Base-by-base conservation (phyloP, 35 echinoderm and acorn worm species). In the Eucidaris tribuloides region DNA sequence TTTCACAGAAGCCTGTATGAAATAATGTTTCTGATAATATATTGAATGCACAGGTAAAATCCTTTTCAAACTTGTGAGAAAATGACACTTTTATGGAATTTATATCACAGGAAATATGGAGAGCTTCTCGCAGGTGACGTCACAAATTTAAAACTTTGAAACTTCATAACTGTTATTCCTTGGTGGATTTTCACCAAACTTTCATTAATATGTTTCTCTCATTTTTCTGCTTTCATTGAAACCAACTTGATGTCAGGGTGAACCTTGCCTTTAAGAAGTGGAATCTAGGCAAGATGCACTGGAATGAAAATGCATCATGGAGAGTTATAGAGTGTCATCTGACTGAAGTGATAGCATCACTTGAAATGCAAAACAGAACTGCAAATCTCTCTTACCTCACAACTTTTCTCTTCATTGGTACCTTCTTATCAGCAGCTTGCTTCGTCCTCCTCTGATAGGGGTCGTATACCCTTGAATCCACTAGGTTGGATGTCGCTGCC, bases 331-430 rank as follows among this genome's bases (percentile, higher is more conserved):
- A 20, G 30, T 68, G 63, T 68, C 63, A 27, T 32, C 17, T 24
- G 18, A 4, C 17, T n/a, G 4, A 34, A 0, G 1, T 15, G n/a
- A 68, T 27, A 27, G 17, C 20, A 68, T 15, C 19, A 22, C 17
- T 34, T 33, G 20, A 2, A 1, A 17, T 1, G 2, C 17, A 24
- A 22, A 17, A 15, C 15, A 15, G 15, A 15, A 68, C 22, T 4
- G 31, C 1, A 34, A 68, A 20, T n/a, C 17, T 24, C 36, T 2
- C 54, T 25, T 87, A 87, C 84, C 84, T 87, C n/a, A 87, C 70
- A n/a, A 88, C 85, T 81, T 88, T 88, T 24, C 85, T 79, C 76
- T 88, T 88, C 85, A 88, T 79, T 4, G 85, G 25, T 17, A 77
- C 36, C 55, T 62, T 86, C 71, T 78, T 77, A 23, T 55, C 71